Evolutionary conservation across 2,113 vertebrate genomes (phyloP).

Genomic region (Sturnira hondurensis): DNA sequence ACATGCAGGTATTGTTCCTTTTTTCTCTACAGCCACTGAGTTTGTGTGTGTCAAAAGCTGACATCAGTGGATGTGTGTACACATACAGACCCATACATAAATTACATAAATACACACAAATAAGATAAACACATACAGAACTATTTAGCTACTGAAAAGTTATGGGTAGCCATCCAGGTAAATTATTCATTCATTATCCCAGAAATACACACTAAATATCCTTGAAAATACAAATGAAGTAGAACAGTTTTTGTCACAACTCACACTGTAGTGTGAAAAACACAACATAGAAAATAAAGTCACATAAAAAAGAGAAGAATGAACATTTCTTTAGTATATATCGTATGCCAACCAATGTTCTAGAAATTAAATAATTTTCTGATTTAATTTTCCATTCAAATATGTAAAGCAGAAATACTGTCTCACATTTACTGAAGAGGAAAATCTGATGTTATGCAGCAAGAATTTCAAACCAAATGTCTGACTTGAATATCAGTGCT

Average conservation of each 20-base stretch:
- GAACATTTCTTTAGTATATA: neutral
- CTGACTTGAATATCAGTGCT: neutral
- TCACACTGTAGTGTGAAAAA: neutral
- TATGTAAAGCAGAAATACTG: neutral
- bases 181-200: neutral
- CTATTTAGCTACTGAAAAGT: neutral
- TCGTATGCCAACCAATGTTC: neutral
- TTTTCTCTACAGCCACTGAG: neutral
- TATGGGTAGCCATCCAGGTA: neutral
- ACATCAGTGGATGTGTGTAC: neutral
- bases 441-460: neutral
- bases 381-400: neutral
- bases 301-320: neutral
- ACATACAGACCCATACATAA: neutral
- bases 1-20: neutral
- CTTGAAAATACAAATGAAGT: neutral
- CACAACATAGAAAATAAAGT: neutral
- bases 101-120: neutral
- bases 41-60: neutral
- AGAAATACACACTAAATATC: neutral
- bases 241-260: neutral
- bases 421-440: neutral
- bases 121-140: neutral
- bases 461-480: neutral
- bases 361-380: neutral